phyloP scores from a whole-genome alignment of 2,797 vertebrate species.

The Rhinophrynus dorsalis region DNA sequence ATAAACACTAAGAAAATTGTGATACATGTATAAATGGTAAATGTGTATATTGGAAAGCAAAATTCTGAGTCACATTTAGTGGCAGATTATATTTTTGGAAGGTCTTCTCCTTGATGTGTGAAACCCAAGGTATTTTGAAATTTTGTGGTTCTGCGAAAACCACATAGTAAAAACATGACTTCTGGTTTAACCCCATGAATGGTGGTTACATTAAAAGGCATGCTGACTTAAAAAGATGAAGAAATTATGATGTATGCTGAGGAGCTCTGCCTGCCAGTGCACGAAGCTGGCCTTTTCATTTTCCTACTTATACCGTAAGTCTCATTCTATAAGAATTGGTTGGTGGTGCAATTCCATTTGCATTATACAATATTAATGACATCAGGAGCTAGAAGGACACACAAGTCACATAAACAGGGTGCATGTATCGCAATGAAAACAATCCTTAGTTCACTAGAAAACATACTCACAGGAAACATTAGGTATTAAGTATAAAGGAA shows the following conservation, averaged over 20 bases:
- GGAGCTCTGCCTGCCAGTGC: not conserved
- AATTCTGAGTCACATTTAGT: conserved; percentile 21
- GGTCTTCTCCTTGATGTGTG: conserved; percentile 7
- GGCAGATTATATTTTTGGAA: conserved; percentile 9
- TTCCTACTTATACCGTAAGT: not conserved
- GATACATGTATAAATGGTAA: no score
- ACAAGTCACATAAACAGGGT: not conserved
- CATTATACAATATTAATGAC: not conserved
- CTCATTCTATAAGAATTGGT: not conserved
- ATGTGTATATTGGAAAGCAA: no score
- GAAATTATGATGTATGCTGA: not conserved
- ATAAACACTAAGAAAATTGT: no score
- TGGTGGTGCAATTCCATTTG: not conserved
- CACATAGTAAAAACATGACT: conserved; percentile 55
- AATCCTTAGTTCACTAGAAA: conserved; percentile 3
- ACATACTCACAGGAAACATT: conserved; percentile 1
- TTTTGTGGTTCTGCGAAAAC: conserved; percentile 56
- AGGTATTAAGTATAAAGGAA: no score
- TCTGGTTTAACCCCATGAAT: conserved; percentile 52
- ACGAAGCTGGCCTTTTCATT: not conserved
- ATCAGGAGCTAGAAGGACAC: not conserved
- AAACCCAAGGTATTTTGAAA: not conserved
- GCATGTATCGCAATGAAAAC: not conserved
- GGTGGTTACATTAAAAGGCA: conserved; percentile 2
- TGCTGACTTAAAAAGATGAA: not conserved